phyloP scores from a whole-genome alignment of 2,888 invertebrate species.

The Tupiocoris notatus region DNA sequence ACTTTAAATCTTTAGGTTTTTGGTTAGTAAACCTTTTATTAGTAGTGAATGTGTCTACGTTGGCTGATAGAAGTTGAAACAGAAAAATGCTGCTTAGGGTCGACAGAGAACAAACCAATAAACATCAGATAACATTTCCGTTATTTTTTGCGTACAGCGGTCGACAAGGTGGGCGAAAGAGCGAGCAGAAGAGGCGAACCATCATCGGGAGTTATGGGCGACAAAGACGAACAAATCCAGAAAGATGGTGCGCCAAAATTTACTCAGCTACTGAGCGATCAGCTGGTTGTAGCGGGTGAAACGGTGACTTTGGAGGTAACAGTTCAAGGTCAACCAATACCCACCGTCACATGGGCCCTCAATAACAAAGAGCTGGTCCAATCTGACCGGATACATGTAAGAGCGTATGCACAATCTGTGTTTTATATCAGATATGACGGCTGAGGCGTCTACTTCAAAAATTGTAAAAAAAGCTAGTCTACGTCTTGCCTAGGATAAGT shows the following conservation, averaged over 20 bases:
- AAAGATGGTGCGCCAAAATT: slow-evolving; percentile 64
- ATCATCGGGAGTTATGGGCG: not conserved
- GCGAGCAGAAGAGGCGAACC: slow-evolving; percentile 13
- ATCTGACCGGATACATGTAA: slow-evolving; percentile 63
- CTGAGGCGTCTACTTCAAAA: too few species aligned
- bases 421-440: too few species aligned
- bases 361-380: slow-evolving; percentile 65
- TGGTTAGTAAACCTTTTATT: too few species aligned
- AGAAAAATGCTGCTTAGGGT: too few species aligned
- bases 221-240: slow-evolving; percentile 8
- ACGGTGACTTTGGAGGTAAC: slow-evolving; percentile 66
- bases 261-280: slow-evolving; percentile 67
- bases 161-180: slow-evolving; percentile 43
- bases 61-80: too few species aligned
- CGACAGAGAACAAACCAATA: too few species aligned
- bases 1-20: too few species aligned
- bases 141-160: slow-evolving; percentile 42
- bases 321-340: slow-evolving; percentile 67
- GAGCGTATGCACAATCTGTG: too few species aligned
- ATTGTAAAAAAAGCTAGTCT: too few species aligned
- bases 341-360: slow-evolving; percentile 68
- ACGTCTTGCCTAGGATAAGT: too few species aligned
- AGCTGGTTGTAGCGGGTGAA: slow-evolving; percentile 69
- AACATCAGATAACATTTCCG: too few species aligned
- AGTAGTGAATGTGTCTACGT: too few species aligned